Percentiles rank a stretch among this genome's conserved stretches.
These are phyloP conservation scores for Rotaria macrura DNA, from an alignment of 2,888 invertebrate genomes.

Conservation along the genomic window DNA sequence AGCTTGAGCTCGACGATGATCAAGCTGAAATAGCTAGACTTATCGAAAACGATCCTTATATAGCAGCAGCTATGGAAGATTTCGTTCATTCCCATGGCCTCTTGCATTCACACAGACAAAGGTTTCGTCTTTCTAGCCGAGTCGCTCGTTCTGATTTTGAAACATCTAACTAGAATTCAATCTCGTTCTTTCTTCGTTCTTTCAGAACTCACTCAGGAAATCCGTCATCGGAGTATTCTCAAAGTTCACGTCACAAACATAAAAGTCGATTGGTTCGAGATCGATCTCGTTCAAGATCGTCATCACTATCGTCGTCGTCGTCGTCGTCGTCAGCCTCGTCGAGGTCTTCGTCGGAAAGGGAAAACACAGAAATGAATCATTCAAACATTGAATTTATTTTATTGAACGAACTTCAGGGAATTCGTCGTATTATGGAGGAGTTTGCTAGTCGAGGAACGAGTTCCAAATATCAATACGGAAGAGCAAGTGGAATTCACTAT, in stretches of 20 bases:
- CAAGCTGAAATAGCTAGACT: not conserved
- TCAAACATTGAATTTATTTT: not conserved
- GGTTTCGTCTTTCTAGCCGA: not conserved
- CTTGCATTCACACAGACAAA: not conserved
- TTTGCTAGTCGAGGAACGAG: not conserved
- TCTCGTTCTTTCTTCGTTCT: too few relatives aligned
- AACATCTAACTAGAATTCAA: too few relatives aligned
- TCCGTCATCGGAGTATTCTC: not conserved
- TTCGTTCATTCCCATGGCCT: not conserved
- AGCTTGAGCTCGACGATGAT: not conserved
- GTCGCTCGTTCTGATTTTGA: too few relatives aligned
- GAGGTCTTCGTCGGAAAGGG: too few relatives aligned
- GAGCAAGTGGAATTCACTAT: not conserved
- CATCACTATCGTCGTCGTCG: not conserved
- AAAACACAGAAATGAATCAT: too few relatives aligned
- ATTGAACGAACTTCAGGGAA: not conserved
- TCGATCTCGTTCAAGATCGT: not conserved
- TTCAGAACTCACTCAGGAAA: not conserved
- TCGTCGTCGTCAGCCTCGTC: not conserved
- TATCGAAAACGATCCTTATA: conserved; percentile 4
- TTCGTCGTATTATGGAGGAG: not conserved
- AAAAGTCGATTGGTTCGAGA: not conserved
- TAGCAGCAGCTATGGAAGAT: conserved; percentile 18
- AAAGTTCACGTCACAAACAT: not conserved
- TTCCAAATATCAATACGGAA: not conserved